Evolutionary conservation across 2,888 invertebrate species (phyloP).

Genomic region (Noctuana brunneofusca): DNA sequence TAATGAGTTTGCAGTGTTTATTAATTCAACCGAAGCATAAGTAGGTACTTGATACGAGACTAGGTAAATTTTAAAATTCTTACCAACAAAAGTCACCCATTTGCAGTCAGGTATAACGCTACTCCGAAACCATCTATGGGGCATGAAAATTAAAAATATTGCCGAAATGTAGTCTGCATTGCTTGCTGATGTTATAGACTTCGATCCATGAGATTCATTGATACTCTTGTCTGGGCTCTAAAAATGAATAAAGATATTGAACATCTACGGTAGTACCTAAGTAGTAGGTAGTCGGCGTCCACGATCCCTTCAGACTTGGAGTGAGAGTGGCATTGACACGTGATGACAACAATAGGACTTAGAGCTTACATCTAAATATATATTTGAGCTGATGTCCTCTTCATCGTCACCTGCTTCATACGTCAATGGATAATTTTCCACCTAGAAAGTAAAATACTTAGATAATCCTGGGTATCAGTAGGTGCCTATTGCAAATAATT

Average conservation of each 20-base stretch:
- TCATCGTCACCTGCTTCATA: constrained; percentile 66
- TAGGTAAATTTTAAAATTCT: neutral
- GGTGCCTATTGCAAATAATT: no score
- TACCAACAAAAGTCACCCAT: constrained; percentile 69
- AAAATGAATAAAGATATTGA: constrained; percentile 16
- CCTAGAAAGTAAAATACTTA: constrained; percentile 38
- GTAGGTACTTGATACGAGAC: no score
- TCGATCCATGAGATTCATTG: constrained; percentile 69
- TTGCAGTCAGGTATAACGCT: constrained; percentile 71
- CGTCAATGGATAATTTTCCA: constrained; percentile 51
- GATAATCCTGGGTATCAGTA: no score
- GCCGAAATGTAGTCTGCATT: constrained; percentile 59
- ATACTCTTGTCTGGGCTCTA: constrained; percentile 70
- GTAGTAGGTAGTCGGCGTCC: no score
- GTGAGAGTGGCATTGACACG: no score
- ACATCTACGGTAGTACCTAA: neutral
- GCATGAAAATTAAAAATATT: constrained; percentile 57
- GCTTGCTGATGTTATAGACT: constrained; percentile 62
- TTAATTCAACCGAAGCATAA: no score
- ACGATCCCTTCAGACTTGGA: no score
- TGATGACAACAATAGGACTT: neutral
- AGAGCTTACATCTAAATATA: constrained; percentile 53
- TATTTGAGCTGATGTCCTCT: constrained; percentile 48
- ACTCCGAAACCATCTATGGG: constrained; percentile 75
- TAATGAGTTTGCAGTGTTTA: no score